phyloP scores from a whole-genome alignment of 2,113 vertebrate species.

The Pelusios castaneus region DNA sequence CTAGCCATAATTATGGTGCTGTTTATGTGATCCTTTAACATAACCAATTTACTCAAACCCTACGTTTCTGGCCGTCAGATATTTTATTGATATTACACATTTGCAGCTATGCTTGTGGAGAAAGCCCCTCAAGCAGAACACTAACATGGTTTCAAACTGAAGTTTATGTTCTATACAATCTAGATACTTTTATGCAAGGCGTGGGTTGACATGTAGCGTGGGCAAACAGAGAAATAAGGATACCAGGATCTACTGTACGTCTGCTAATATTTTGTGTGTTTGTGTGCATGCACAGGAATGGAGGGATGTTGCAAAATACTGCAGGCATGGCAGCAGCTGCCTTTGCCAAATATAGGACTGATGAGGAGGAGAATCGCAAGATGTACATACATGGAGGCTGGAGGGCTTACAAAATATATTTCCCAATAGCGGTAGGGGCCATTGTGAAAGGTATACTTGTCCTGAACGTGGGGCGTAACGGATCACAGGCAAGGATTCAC shows the following conservation, averaged over 20 bases:
- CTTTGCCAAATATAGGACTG: conserved; percentile 47
- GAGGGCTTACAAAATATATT: fast-evolving
- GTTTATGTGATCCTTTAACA: conserved; percentile 16
- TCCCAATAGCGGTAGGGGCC: neutral
- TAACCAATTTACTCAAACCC: conserved; percentile 44
- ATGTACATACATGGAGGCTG: neutral
- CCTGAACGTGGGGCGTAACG: neutral
- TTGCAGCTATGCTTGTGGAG: conserved; percentile 36
- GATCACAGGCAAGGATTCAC: neutral
- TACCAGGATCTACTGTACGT: neutral
- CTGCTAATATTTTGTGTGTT: neutral
- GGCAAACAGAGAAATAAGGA: fast-evolving
- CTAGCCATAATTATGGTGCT: neutral
- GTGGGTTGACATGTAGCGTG: fast-evolving
- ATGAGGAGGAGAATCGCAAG: neutral
- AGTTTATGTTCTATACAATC: conserved; percentile 48
- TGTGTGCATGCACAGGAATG: neutral
- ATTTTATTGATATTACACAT: conserved; percentile 45
- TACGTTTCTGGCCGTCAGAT: conserved; percentile 28
- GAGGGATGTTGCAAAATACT: conserved; percentile 60
- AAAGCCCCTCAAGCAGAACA: conserved; percentile 51
- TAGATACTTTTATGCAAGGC: neutral
- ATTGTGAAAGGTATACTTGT: neutral
- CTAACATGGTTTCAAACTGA: conserved; percentile 44
- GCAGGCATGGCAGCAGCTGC: conserved; percentile 56